Percentiles rank a stretch among this genome's conserved stretches.
These are phyloP conservation scores for Dicyrtomina minuta DNA, from an alignment of 2,888 invertebrate species.

Conservation along the genomic window DNA sequence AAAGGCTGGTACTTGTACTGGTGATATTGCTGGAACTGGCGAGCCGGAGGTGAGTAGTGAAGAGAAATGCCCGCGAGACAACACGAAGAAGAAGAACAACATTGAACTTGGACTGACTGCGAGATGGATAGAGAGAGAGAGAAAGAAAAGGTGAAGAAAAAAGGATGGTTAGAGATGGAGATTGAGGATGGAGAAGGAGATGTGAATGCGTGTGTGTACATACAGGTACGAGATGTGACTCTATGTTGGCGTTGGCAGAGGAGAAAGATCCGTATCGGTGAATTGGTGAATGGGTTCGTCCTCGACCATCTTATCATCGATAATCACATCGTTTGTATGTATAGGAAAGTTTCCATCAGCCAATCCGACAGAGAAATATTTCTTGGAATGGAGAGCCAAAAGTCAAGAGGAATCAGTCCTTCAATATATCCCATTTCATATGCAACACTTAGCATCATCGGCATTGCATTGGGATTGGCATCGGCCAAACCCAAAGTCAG, in stretches of 20 bases:
- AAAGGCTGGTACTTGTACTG: no score
- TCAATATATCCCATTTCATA: constrained; percentile 33
- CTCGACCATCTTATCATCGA: constrained; percentile 14
- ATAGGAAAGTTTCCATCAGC: constrained; percentile 32
- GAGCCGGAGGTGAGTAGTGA: no score
- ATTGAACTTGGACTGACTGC: neutral
- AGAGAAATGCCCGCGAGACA: neutral
- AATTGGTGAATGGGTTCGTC: constrained; percentile 1
- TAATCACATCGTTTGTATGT: constrained; percentile 39
- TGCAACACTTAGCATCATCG: constrained; percentile 31
- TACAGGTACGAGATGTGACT: neutral
- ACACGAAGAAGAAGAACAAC: neutral
- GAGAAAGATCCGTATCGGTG: neutral
- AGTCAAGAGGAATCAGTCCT: constrained; percentile 31
- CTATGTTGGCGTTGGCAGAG: neutral
- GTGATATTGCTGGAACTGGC: no score
- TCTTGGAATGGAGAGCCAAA: constrained; percentile 28
- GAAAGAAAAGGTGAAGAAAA: constrained; percentile 11
- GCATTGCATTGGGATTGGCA: neutral
- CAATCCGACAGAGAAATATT: constrained; percentile 32
- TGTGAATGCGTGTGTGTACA: neutral
- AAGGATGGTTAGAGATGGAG: neutral
- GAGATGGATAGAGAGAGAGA: neutral
- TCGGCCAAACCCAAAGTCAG: neutral
- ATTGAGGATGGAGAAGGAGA: neutral